phyloP scores from a whole-genome alignment of 1,140 invertebrate species.

The Meloidogyne floridensis region DNA sequence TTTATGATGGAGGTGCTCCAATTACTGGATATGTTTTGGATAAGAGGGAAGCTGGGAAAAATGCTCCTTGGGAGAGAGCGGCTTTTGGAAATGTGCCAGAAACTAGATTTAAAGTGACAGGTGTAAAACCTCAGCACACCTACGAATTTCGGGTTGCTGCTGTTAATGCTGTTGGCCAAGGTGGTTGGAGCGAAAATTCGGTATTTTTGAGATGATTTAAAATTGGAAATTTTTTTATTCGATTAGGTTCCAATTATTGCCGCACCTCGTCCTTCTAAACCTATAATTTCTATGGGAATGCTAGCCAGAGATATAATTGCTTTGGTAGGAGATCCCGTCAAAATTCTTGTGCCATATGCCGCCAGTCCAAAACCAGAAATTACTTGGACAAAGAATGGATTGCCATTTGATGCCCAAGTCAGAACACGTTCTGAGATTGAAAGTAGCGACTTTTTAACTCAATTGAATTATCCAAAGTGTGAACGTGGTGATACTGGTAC shows the following conservation, averaged over 20 bases:
- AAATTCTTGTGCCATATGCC: conserved; percentile 72
- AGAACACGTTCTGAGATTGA: conserved; percentile 85
- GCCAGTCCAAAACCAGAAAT: conserved; percentile 82
- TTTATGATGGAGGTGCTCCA: conserved; percentile 86
- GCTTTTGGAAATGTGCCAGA: conserved; percentile 80
- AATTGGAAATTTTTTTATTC: not conserved
- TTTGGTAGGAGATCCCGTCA: conserved; percentile 52
- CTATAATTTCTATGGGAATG: conserved; percentile 50
- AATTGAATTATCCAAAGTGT: conserved; percentile 83
- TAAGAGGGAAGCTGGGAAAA: conserved; percentile 82
- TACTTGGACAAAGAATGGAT: conserved; percentile 81
- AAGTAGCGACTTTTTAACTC: conserved; percentile 78
- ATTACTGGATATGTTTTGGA: conserved; percentile 91
- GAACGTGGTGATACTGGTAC: conserved; percentile 85
- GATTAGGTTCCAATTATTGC: conserved; percentile 76
- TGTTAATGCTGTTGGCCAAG: conserved; percentile 89
- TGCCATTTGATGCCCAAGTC: conserved; percentile 74
- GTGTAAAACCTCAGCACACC: conserved; percentile 88
- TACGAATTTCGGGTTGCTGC: conserved; percentile 96
- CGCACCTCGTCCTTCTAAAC: conserved; percentile 78
- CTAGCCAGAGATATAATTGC: conserved; percentile 44
- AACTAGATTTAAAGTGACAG: conserved; percentile 76
- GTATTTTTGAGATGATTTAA: conserved; percentile 69
- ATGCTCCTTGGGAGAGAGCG: conserved; percentile 73
- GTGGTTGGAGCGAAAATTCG: conserved; percentile 84